Conservation (phyloP, 2,888 invertebrate genomes). For the Platycheirus albimanus region DNA sequence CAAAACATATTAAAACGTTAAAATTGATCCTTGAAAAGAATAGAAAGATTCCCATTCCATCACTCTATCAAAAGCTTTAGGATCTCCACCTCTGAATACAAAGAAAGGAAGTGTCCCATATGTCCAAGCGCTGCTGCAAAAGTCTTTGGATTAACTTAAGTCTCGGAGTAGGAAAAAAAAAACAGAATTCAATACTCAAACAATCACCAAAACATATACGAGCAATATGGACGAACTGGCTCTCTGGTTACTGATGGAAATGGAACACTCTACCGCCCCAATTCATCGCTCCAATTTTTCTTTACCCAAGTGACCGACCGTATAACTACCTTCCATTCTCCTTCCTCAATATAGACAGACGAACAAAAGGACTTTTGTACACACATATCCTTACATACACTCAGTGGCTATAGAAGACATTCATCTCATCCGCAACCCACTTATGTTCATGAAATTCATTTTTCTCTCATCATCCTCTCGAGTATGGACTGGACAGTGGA, state of each 20-base stretch:
- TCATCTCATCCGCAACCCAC: slow-evolving; percentile 54
- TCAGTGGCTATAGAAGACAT: slow-evolving; percentile 55
- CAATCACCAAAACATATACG: slow-evolving; percentile 38
- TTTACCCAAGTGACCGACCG: slow-evolving; percentile 65
- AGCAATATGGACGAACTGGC: too few relatives aligned
- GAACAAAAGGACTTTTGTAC: slow-evolving; percentile 60
- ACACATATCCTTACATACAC: background rate
- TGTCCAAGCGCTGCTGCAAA: slow-evolving; percentile 32
- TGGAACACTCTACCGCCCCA: slow-evolving; percentile 35
- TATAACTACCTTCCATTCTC: slow-evolving; percentile 60
- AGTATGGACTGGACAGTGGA: slow-evolving; percentile 26
- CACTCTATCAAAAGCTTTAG: slow-evolving; percentile 17
- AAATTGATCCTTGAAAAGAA: slow-evolving; percentile 67
- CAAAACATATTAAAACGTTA: slow-evolving; percentile 71
- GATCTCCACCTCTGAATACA: background rate
- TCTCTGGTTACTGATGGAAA: too few relatives aligned
- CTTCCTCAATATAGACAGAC: slow-evolving; percentile 13
- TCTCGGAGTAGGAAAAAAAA: background rate
- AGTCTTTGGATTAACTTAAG: slow-evolving; percentile 65
- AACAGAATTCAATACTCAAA: slow-evolving; percentile 20
- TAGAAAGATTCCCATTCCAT: slow-evolving; percentile 51
- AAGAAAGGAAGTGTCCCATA: slow-evolving; percentile 28
- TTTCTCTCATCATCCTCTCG: slow-evolving; percentile 59
- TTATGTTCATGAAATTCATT: slow-evolving; percentile 44
- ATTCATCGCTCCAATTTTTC: slow-evolving; percentile 40